Percentiles rank a stretch among this genome's conserved stretches.
Evolutionary conservation across 2,113 vertebrate genomes (phyloP).

Genomic region (rat (Rattus norvegicus)): DNA sequence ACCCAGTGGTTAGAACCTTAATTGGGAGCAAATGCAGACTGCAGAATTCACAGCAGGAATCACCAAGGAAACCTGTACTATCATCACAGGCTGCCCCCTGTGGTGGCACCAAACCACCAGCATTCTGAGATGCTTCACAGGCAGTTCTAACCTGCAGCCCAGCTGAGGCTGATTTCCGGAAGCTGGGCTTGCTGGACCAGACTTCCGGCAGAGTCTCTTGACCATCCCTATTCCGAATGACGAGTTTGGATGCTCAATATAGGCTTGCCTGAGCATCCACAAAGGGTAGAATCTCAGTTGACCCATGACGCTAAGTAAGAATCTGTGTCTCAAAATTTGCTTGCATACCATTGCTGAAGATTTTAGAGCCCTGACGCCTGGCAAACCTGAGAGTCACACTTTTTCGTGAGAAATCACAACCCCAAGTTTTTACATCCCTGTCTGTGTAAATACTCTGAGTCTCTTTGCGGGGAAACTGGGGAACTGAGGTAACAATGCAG

Average conservation of each 20-base stretch:
- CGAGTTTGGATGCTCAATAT: fast-evolving
- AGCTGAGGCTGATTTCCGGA: neutral
- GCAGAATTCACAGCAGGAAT: neutral
- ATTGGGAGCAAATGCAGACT: neutral
- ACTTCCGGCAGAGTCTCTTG: neutral
- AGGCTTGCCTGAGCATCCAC: neutral
- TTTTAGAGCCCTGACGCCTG: neutral
- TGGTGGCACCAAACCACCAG: too few relatives aligned
- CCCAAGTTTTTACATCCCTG: too few relatives aligned
- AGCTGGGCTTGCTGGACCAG: neutral
- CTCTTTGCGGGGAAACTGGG: neutral
- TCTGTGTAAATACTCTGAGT: neutral
- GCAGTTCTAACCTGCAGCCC: neutral
- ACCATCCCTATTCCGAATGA: neutral
- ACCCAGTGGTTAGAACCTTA: fast-evolving
- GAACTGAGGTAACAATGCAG: neutral
- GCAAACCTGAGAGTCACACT: neutral
- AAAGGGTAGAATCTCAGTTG: neutral
- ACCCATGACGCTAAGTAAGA: neutral
- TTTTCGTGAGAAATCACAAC: neutral
- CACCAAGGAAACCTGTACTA: neutral
- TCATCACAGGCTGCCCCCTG: neutral
- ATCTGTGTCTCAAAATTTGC: neutral
- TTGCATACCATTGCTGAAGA: neutral
- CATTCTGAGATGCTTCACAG: neutral